These are phyloP conservation scores for Fukomys damarensis DNA, from an alignment of 2,113 vertebrate genomes.

Conservation along the genomic window DNA sequence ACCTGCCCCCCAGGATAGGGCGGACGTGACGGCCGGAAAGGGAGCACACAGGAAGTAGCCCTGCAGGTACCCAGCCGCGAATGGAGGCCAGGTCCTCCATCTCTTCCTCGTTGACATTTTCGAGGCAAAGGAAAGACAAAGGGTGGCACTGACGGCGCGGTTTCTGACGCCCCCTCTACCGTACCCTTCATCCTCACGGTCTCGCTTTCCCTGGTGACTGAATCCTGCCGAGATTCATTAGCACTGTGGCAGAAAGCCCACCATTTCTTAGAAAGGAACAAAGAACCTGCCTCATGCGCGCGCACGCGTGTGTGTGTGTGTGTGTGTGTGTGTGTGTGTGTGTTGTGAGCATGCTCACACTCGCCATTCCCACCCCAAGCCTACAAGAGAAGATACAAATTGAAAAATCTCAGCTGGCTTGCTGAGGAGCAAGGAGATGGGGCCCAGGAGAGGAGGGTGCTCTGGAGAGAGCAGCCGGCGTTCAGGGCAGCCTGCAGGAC, in stretches of 20 bases:
- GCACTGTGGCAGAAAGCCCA: constrained; percentile 2
- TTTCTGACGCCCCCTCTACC: background rate
- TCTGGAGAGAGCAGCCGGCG: too few species aligned
- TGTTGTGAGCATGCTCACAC: background rate
- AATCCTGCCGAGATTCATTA: constrained; percentile 39
- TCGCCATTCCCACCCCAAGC: too few species aligned
- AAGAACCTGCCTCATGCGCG: constrained; percentile 1
- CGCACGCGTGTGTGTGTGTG: background rate
- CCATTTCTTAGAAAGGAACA: constrained; percentile 35
- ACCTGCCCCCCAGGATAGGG: background rate
- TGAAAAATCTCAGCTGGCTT: background rate
- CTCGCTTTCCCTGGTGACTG: background rate
- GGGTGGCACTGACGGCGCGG: background rate
- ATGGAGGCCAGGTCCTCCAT: background rate
- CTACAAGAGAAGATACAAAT: background rate
- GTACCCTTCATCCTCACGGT: background rate
- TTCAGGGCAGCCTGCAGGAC: too few species aligned
- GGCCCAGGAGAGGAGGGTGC: background rate
- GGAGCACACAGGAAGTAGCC: too few species aligned
- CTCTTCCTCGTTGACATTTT: background rate
- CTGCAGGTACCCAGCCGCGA: background rate
- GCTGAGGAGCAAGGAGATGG: background rate
- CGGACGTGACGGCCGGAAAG: accelerated
- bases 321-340: too few species aligned
- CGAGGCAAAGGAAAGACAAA: background rate